A percentile compares a stretch with the other conserved stretches of the same genome.
Conservation (phyloP, 2,113 vertebrate genomes). For the Atlantisia rogersi region DNA sequence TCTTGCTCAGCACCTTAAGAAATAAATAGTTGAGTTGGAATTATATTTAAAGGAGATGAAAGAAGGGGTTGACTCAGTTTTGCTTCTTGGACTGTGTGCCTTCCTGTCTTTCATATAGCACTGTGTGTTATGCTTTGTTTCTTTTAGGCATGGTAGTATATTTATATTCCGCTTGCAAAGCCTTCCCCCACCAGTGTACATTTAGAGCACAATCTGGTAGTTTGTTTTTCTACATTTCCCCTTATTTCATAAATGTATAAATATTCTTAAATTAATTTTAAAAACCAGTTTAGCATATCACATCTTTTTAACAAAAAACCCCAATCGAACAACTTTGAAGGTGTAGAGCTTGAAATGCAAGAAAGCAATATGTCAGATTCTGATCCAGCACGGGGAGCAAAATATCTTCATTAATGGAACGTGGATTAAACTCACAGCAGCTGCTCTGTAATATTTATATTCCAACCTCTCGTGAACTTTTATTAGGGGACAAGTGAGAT, state of each 20-base stretch:
- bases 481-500: constrained; percentile 44
- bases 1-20: constrained; percentile 19
- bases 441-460: constrained; percentile 41
- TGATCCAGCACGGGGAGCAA: not conserved
- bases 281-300: not conserved
- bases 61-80: constrained; percentile 28
- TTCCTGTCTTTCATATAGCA: constrained; percentile 14
- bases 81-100: constrained; percentile 6
- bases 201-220: not conserved
- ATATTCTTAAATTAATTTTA: constrained; percentile 20
- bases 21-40: constrained; percentile 57
- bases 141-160: constrained; percentile 39
- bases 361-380: not conserved
- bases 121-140: constrained; percentile 35
- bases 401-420: constrained; percentile 46
- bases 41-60: constrained; percentile 36
- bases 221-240: constrained; percentile 41
- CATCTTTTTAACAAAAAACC: not conserved
- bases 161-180: constrained; percentile 32
- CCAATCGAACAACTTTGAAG: not conserved
- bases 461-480: constrained; percentile 23
- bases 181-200: not conserved
- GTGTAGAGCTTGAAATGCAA: not conserved
- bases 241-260: not conserved
- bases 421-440: constrained; percentile 31